These are phyloP conservation scores for Rhea pennata DNA, from an alignment of 2,113 vertebrate genomes.

Conservation along the genomic window DNA sequence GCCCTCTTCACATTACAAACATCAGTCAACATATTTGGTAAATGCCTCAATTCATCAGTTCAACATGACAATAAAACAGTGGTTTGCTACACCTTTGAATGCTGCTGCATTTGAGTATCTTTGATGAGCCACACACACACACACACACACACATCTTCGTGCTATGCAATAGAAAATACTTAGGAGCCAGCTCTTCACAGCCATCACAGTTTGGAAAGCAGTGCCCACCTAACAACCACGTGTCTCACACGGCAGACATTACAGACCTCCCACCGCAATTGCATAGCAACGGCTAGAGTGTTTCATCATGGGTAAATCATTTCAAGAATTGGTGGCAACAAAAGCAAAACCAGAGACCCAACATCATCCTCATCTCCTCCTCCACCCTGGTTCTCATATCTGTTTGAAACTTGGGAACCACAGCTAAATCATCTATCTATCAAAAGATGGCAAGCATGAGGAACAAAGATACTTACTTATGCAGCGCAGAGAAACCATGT, in stretches of 20 bases:
- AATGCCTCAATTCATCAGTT: background rate
- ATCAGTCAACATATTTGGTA: background rate
- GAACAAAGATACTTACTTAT: slow-evolving; percentile 64
- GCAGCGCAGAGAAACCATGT: slow-evolving; percentile 76
- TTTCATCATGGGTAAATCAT: background rate
- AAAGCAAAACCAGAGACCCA: background rate
- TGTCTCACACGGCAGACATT: background rate
- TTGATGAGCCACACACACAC: fast-evolving
- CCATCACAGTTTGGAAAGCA: background rate
- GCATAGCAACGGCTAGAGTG: fast-evolving
- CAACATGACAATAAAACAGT: background rate
- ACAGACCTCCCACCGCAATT: background rate
- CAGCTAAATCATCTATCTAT: background rate
- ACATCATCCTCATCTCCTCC: background rate
- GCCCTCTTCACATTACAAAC: background rate
- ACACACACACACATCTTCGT: background rate
- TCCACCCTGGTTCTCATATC: background rate
- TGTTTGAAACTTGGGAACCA: background rate
- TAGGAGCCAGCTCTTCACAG: background rate
- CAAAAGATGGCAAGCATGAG: background rate
- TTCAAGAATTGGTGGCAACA: background rate
- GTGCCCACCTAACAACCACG: fast-evolving
- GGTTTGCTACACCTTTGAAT: background rate
- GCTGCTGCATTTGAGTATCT: background rate
- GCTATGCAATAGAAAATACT: background rate